phyloP scores from a whole-genome alignment of 2,113 vertebrate species.

The Monarcha castaneiventris region DNA sequence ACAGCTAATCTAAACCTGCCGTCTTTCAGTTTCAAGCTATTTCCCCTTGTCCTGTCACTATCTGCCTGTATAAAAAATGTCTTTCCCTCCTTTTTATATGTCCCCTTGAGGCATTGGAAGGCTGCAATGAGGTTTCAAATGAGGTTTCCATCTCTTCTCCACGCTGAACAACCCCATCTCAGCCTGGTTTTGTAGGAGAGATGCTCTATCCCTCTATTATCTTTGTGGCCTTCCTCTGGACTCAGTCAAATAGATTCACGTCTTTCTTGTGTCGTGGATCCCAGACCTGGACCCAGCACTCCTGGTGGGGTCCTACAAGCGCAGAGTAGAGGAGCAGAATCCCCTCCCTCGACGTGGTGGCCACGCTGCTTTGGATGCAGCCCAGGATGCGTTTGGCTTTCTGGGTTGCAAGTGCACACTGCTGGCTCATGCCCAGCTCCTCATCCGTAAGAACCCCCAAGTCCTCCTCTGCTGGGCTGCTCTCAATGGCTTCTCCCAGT shows the following conservation, averaged over 20 bases:
- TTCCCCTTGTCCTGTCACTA: not conserved
- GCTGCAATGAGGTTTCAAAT: not conserved
- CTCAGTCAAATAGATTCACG: not conserved
- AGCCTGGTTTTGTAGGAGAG: not conserved
- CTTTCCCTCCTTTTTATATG: not conserved
- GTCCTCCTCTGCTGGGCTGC: not conserved
- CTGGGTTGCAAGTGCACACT: not conserved
- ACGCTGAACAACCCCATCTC: not conserved
- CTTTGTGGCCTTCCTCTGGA: not conserved
- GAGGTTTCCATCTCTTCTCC: not conserved
- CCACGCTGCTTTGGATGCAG: not conserved
- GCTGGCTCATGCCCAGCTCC: not conserved
- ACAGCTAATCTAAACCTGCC: not conserved
- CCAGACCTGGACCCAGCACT: not conserved
- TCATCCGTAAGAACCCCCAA: not conserved
- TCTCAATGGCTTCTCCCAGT: not conserved
- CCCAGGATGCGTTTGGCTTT: not conserved
- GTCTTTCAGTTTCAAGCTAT: not conserved
- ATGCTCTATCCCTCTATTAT: not conserved
- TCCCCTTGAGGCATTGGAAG: not conserved
- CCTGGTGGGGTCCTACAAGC: not conserved
- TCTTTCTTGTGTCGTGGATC: not conserved
- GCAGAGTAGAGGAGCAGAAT: not conserved
- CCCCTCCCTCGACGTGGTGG: accelerated
- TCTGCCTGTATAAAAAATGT: not conserved